phyloP scores from a whole-genome alignment of 2,797 vertebrate species.

The Xiphophorus birchmanni region DNA sequence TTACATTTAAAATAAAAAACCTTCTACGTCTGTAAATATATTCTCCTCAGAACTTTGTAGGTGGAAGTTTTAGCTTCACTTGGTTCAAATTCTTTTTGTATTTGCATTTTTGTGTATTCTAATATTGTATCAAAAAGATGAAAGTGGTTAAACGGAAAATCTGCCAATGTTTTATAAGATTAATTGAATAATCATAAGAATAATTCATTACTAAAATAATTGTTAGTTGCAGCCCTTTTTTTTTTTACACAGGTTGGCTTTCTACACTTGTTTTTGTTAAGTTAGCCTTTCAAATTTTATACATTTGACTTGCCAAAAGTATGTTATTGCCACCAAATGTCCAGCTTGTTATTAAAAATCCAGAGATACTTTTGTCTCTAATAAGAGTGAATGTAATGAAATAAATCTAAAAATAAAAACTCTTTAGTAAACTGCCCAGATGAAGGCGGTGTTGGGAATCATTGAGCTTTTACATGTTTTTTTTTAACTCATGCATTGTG shows the following conservation, averaged over 20 bases:
- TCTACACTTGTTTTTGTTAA: background rate
- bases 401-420: conserved; percentile 20
- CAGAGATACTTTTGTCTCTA: background rate
- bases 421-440: conserved; percentile 19
- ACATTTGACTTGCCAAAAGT: background rate
- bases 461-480: background rate
- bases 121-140: no score
- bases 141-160: no score
- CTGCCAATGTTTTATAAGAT: no score
- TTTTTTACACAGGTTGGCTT: background rate
- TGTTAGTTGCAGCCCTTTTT: no score
- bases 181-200: no score
- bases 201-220: no score
- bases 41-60: no score
- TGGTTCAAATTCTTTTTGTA: no score
- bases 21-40: no score
- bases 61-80: no score
- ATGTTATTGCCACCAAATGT: background rate
- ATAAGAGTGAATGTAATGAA: conserved; percentile 19
- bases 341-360: background rate
- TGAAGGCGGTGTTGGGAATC: background rate
- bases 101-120: no score
- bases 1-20: no score
- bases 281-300: background rate
- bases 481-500: background rate